These are phyloP conservation scores for Ochropacha duplaris DNA, from an alignment of 2,888 invertebrate species.

Conservation along the genomic window DNA sequence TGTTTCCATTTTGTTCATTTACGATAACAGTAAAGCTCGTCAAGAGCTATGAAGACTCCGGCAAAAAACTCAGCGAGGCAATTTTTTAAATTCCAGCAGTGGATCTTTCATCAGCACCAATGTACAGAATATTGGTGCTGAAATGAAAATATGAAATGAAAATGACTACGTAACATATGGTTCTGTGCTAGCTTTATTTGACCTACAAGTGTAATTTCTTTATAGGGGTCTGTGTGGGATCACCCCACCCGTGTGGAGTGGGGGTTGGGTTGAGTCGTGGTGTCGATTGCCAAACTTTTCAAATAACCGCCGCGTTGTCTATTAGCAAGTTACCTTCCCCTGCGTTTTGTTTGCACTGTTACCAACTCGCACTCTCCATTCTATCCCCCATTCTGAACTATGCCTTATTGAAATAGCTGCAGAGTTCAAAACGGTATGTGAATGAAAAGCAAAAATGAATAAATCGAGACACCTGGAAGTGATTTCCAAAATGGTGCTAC, in stretches of 20 bases:
- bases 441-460: slow-evolving; percentile 27
- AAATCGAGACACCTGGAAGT: slow-evolving; percentile 18
- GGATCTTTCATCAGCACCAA: too few relatives aligned
- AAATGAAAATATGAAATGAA: not conserved
- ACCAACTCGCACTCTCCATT: slow-evolving; percentile 7
- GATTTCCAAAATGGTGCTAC: slow-evolving; percentile 44
- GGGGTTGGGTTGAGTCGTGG: not conserved
- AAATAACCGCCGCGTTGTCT: slow-evolving; percentile 52
- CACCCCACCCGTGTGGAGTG: too few relatives aligned
- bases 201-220: not conserved
- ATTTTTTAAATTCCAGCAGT: too few relatives aligned
- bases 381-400: slow-evolving; percentile 7
- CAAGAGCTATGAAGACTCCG: too few relatives aligned
- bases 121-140: too few relatives aligned
- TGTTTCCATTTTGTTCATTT: too few relatives aligned
- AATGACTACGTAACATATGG: not conserved
- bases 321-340: not conserved
- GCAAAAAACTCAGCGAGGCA: too few relatives aligned
- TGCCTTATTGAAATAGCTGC: not conserved
- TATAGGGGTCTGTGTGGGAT: too few relatives aligned
- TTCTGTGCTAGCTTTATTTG: not conserved
- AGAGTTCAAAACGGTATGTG: slow-evolving; percentile 27
- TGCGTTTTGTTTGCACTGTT: slow-evolving; percentile 11
- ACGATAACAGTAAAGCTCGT: too few relatives aligned
- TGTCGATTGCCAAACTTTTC: slow-evolving; percentile 47